phyloP scores from a whole-genome alignment of 2,113 vertebrate genomes.

The Recurvirostra avosetta region DNA sequence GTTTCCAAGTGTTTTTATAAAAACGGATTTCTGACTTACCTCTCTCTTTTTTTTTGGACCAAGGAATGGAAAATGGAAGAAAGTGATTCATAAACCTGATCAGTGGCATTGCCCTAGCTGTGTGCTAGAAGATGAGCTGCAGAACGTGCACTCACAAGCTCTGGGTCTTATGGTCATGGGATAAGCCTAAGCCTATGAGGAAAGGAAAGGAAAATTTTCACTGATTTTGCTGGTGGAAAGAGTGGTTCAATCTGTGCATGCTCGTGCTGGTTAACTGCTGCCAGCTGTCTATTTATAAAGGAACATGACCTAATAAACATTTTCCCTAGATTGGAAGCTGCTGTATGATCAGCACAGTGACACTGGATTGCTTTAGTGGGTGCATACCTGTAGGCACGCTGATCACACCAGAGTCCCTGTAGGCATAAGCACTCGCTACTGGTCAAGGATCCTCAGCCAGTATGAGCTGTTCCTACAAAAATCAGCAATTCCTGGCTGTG shows the following conservation, averaged over 20 bases:
- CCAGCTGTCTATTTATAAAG: not conserved
- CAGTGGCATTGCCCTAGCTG: not conserved
- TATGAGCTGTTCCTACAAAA: not conserved
- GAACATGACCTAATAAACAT: not conserved
- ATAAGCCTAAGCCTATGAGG: not conserved
- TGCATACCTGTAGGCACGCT: not conserved
- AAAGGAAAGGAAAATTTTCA: not conserved
- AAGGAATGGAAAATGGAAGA: not conserved
- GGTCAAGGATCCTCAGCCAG: not conserved
- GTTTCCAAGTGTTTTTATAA: constrained; percentile 4
- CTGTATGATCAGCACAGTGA: not conserved
- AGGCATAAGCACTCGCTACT: not conserved
- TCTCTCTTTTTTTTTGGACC: not conserved
- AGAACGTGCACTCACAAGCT: not conserved
- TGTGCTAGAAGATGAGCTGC: not conserved
- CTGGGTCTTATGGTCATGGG: not conserved
- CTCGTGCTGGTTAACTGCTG: not conserved
- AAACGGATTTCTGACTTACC: constrained; percentile 3
- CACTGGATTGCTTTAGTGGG: not conserved
- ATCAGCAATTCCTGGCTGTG: not conserved
- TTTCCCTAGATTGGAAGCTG: not conserved
- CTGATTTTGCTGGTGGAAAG: not conserved
- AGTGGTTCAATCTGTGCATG: not conserved
- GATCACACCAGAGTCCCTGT: not conserved
- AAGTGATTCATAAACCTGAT: not conserved